Evolutionary conservation across 2,888 invertebrate genomes (phyloP).

Genomic region (Isotomurus palustris): DNA sequence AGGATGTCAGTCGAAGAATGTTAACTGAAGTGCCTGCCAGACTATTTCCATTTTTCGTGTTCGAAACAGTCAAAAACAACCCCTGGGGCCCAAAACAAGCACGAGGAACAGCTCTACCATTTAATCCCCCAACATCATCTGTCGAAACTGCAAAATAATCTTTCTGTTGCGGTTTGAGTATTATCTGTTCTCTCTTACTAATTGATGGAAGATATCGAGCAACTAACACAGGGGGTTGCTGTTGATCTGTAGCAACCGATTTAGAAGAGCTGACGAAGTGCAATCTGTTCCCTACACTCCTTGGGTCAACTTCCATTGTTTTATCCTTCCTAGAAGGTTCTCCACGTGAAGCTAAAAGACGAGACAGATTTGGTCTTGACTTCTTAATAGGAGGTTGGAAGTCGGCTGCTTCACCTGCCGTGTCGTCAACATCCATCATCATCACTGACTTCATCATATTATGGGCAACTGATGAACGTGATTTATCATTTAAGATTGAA

Average conservation of each 20-base stretch:
- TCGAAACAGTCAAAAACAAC: constrained; percentile 21
- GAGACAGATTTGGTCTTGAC: not conserved
- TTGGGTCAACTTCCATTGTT: too few relatives aligned
- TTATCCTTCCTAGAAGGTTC: too few relatives aligned
- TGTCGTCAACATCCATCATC: not conserved
- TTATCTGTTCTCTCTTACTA: constrained; percentile 4
- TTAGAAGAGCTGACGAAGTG: too few relatives aligned
- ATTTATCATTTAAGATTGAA: not conserved
- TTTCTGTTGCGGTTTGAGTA: constrained; percentile 1
- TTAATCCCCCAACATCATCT: not conserved
- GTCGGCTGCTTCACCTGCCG: not conserved
- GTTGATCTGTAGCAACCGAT: too few relatives aligned
- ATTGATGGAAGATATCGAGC: not conserved
- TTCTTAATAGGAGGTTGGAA: not conserved
- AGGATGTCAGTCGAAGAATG: not conserved
- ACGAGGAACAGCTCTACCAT: constrained; percentile 11
- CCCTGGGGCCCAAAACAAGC: constrained; percentile 35
- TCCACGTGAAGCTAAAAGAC: too few relatives aligned
- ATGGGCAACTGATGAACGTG: not conserved
- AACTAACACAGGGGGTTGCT: not conserved
- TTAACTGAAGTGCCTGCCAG: not conserved
- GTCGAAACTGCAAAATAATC: constrained; percentile 6
- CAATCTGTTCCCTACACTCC: too few relatives aligned
- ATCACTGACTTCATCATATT: constrained; percentile 11
- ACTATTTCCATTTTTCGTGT: constrained; percentile 14